These are phyloP conservation scores for Monarcha castaneiventris DNA, from an alignment of 2,113 vertebrate genomes.

Conservation along the genomic window DNA sequence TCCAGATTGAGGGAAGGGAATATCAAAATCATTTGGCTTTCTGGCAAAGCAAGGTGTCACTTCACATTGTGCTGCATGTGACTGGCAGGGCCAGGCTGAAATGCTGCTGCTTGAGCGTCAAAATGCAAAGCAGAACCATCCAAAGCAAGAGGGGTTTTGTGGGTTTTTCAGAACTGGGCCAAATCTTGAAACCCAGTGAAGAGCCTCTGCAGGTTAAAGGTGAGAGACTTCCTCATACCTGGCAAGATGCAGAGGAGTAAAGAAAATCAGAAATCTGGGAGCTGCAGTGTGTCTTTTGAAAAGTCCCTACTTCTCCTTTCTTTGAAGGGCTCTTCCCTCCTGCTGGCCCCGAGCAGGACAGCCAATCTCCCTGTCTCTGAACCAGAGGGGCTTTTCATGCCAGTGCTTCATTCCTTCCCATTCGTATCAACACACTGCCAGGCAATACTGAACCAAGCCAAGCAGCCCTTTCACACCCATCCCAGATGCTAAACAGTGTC, in stretches of 20 bases:
- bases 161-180: neutral
- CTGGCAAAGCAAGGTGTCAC: neutral
- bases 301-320: neutral
- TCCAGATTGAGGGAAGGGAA: neutral
- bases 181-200: neutral
- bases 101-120: neutral
- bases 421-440: neutral
- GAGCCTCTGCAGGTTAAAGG: neutral
- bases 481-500: neutral
- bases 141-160: neutral
- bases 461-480: neutral
- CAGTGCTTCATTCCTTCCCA: neutral
- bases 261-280: neutral
- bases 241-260: neutral
- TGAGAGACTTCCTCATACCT: neutral
- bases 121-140: neutral
- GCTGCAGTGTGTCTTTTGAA: neutral
- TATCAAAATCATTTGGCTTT: neutral
- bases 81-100: neutral
- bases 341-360: neutral
- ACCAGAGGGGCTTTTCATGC: neutral
- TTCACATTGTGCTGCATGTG: fast-evolving
- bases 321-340: neutral
- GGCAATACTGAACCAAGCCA: neutral
- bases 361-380: neutral